phyloP scores from a whole-genome alignment of 2,797 vertebrate genomes.

The Anguilla anguilla region DNA sequence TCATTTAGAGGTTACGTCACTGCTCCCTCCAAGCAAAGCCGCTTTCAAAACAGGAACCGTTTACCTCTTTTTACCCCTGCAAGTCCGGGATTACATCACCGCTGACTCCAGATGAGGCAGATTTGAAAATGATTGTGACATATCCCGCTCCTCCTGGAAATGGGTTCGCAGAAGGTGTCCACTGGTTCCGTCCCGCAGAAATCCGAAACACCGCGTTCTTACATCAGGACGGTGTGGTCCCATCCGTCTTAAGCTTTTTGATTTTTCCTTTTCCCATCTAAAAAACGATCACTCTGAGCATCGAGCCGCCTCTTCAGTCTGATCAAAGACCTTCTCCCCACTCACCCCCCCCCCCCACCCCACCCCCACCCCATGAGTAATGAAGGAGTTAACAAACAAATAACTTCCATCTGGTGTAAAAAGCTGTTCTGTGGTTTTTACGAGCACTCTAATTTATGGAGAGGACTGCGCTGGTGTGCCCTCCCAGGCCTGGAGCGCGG shows the following conservation, averaged over 20 bases:
- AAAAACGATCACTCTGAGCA: neutral
- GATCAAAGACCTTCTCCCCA: neutral
- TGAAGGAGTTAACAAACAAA: conserved; percentile 51
- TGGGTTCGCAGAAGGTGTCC: neutral
- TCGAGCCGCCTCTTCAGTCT: neutral
- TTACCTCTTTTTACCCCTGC: neutral
- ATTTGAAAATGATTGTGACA: neutral
- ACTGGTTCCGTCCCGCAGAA: neutral
- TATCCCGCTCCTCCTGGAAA: neutral
- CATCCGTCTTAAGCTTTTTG: neutral
- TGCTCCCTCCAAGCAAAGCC: neutral
- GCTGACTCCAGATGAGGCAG: neutral
- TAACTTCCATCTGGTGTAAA: conserved; percentile 40
- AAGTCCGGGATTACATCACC: neutral
- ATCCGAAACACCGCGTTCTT: neutral
- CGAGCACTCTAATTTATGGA: conserved; percentile 68
- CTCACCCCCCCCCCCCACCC: neutral
- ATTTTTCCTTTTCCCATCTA: neutral
- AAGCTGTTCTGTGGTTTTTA: conserved; percentile 51
- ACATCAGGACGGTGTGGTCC: too few relatives aligned
- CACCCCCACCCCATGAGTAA: neutral
- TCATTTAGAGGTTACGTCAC: neutral
- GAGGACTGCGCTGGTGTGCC: conserved; percentile 62
- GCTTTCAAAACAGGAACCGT: neutral
- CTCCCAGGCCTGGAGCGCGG: conserved; percentile 54